Conservation (phyloP, 2,888 invertebrate species). For the Monopis laevigella region DNA sequence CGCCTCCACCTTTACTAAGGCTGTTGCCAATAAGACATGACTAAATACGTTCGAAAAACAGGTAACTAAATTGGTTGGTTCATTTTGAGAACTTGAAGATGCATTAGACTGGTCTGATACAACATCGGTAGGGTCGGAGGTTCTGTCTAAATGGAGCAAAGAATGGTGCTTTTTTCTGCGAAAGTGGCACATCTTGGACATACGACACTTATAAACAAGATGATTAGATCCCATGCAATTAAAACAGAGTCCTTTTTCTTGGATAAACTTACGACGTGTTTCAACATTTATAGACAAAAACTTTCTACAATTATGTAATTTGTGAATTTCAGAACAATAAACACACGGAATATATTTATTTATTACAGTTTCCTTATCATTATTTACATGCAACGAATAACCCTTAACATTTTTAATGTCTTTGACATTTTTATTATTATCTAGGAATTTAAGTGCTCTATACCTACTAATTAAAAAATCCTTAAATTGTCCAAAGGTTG, state of each 20-base stretch:
- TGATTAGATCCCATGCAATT: background rate
- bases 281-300: background rate
- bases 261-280: conserved; percentile 1
- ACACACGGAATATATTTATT: background rate
- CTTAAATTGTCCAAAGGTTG: background rate
- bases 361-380: too few species aligned
- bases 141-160: background rate
- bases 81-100: background rate
- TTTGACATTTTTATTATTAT: background rate
- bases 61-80: too few species aligned
- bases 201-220: background rate
- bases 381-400: too few species aligned
- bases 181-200: background rate
- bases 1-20: too few species aligned
- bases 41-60: background rate
- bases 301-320: background rate
- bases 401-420: background rate
- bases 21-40: background rate
- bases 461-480: background rate
- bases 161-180: background rate
- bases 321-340: background rate
- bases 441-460: background rate
- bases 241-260: background rate
- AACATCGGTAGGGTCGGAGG: background rate
- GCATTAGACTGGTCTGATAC: too few species aligned